Percentiles rank a stretch among this genome's conserved stretches.
Conservation (phyloP, 2,888 invertebrate genomes). For the Nemotelus nigrinus region DNA sequence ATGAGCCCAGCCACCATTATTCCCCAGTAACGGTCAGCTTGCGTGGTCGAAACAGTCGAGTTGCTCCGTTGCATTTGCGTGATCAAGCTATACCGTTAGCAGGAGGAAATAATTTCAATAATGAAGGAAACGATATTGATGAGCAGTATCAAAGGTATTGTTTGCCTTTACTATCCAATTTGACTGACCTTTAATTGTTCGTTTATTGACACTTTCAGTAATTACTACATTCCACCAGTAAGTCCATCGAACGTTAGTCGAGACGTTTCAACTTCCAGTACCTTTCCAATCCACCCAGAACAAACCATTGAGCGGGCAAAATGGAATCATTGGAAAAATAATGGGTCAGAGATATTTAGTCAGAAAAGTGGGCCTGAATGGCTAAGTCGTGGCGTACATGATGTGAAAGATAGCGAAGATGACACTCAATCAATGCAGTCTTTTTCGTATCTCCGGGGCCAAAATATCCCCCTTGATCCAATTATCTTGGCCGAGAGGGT, state of each 20-base stretch:
- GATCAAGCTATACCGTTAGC: conserved; percentile 41
- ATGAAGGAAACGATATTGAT: conserved; percentile 44
- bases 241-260: conserved; percentile 57
- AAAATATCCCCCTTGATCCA: conserved; percentile 85
- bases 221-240: conserved; percentile 58
- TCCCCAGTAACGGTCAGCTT: neutral
- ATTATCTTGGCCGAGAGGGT: conserved; percentile 83
- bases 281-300: conserved; percentile 61
- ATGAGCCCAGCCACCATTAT: conserved; percentile 19
- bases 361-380: conserved; percentile 65
- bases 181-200: neutral
- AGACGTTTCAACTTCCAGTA: conserved; percentile 64
- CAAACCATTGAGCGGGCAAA: conserved; percentile 71
- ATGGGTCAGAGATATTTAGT: conserved; percentile 55
- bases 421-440: conserved; percentile 62
- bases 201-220: conserved; percentile 48
- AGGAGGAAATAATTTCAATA: conserved; percentile 27
- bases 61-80: conserved; percentile 42
- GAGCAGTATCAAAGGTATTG: conserved; percentile 41
- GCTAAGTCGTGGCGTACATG: conserved; percentile 68
- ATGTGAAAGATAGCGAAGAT: conserved; percentile 66
- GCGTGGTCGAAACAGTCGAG: conserved; percentile 41
- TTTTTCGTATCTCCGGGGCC: conserved; percentile 81
- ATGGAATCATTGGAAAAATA: conserved; percentile 69
- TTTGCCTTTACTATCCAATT: neutral